Conservation (phyloP, 1,140 invertebrate genomes). For the Frieseomelitta varia region DNA sequence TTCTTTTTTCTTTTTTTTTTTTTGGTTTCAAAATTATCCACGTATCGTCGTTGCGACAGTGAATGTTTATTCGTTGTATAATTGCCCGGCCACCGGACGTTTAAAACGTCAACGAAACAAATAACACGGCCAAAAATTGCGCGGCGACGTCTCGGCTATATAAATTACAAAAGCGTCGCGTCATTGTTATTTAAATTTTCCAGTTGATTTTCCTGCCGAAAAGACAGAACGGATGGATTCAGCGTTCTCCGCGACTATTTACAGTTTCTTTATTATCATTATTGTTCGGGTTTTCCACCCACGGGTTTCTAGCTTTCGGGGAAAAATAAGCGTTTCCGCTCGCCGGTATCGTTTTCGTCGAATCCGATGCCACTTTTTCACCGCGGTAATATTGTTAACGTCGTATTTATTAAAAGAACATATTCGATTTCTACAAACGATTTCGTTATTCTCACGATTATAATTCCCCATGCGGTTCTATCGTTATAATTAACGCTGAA, state of each 20-base stretch:
- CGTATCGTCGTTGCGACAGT: no score
- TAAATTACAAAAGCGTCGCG: constrained; percentile 38
- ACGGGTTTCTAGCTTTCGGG: neutral
- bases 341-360: neutral
- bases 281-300: neutral
- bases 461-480: no score
- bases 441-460: neutral
- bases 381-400: neutral
- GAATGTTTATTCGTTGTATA: constrained; percentile 22
- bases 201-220: constrained; percentile 19
- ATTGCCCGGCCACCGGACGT: constrained; percentile 33
- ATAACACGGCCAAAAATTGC: constrained; percentile 12
- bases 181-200: constrained; percentile 49
- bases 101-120: constrained; percentile 28
- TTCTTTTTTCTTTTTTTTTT: neutral
- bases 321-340: neutral
- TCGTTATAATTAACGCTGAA: neutral
- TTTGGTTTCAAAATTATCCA: neutral
- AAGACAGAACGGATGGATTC: constrained; percentile 14
- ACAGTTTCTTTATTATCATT: constrained; percentile 8
- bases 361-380: no score
- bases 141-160: constrained; percentile 23
- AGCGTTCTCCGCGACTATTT: neutral
- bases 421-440: neutral
- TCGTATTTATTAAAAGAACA: neutral